phyloP scores from a whole-genome alignment of 2,888 invertebrate genomes.

The Eilema griseolum region DNA sequence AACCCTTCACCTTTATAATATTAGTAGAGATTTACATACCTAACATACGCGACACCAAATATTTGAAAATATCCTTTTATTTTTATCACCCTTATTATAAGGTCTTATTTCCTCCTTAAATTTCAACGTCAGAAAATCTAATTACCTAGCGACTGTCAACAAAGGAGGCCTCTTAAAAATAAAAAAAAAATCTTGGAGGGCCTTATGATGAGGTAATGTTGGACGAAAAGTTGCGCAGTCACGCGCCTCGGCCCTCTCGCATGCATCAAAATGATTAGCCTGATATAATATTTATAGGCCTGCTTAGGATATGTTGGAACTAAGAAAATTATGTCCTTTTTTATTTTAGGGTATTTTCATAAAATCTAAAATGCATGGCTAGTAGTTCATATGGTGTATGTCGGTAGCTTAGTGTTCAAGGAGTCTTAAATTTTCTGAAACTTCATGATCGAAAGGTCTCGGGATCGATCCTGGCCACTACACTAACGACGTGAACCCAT shows the following conservation, averaged over 20 bases:
- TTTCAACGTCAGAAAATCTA: conserved; percentile 19
- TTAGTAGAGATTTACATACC: too few species aligned
- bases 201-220: conserved; percentile 38
- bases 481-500: too few species aligned
- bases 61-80: not conserved
- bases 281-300: conserved; percentile 59
- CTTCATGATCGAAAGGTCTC: too few species aligned
- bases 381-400: too few species aligned
- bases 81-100: conserved; percentile 5
- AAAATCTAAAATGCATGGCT: not conserved
- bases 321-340: conserved; percentile 15
- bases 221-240: conserved; percentile 54
- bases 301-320: conserved; percentile 32
- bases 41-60: not conserved
- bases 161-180: conserved; percentile 25
- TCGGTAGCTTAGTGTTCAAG: too few species aligned
- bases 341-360: not conserved
- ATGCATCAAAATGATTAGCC: conserved; percentile 64
- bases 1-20: too few species aligned
- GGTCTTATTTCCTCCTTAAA: conserved; percentile 9
- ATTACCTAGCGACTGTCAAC: conserved; percentile 27
- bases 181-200: conserved; percentile 37
- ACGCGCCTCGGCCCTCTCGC: conserved; percentile 52
- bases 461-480: too few species aligned
- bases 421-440: too few species aligned